A percentile compares a stretch with the other conserved stretches of the same genome.
Conservation (phyloP, 2,797 vertebrate genomes). For the Rhynchonycteris naso region DNA sequence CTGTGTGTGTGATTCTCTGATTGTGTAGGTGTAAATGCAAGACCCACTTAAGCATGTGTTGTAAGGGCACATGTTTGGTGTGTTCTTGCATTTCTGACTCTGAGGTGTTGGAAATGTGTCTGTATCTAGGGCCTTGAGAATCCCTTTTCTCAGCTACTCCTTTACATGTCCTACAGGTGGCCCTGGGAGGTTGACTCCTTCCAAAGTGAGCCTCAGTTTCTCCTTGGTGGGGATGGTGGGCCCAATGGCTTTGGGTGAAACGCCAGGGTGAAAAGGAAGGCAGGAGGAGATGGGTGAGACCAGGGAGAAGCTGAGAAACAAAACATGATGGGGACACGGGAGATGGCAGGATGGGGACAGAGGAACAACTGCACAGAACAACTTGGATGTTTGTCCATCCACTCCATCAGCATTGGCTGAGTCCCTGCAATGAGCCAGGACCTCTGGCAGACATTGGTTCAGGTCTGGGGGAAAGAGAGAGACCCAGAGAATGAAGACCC, state of each 20-base stretch:
- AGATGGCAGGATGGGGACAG: neutral
- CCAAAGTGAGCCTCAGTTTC: slow-evolving; percentile 32
- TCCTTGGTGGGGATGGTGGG: neutral
- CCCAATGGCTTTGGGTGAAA: neutral
- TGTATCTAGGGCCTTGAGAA: slow-evolving; percentile 25
- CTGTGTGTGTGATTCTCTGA: neutral
- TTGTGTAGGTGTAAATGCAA: neutral
- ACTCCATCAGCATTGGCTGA: neutral
- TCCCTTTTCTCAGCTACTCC: neutral
- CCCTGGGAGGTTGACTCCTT: neutral
- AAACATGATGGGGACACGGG: neutral
- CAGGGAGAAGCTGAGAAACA: neutral
- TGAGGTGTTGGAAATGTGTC: neutral
- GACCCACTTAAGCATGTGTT: neutral
- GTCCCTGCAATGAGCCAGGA: neutral
- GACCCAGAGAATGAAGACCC: neutral
- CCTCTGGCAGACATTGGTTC: neutral
- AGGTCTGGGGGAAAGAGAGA: neutral
- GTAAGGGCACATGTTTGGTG: neutral
- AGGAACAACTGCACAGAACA: neutral
- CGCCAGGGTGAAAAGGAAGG: slow-evolving; percentile 4
- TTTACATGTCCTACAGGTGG: neutral
- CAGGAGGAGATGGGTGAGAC: neutral
- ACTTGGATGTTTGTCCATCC: neutral
- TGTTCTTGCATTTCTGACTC: slow-evolving; percentile 6